Base-by-base conservation (phyloP, 2,888 invertebrate genomes). In the Brachypterus glaber region DNA sequence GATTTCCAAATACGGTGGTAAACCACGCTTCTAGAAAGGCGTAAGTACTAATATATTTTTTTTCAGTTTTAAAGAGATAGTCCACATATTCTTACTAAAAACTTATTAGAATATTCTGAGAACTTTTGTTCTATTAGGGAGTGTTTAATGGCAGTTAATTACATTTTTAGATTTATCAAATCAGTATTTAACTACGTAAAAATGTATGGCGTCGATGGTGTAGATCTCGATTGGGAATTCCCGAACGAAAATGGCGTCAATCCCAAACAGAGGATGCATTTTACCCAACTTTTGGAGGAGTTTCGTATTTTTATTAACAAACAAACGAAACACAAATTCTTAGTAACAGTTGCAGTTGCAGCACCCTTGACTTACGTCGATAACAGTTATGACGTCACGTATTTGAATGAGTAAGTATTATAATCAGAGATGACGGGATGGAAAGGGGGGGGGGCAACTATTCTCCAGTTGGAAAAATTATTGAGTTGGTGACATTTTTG, bases 171-270 rank as follows among this genome's bases (percentile, higher is more conserved):
- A 40, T 76, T 77, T 52, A 72, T 75, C 29, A 55, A 57, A 43
- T 72, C 73, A 4, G 65, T 71, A 13, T 50, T 72, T 47, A 57
- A 66, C 41, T 60, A 72, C 26, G 64, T 79, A 17, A 67, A 67
- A 41, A 63, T 66, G 16, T 71, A 72, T 44, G 66, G 66, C 24
- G 62, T 82, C 17, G 82, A 85, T 61, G 84, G 83, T 4, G 61
- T 84, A 1, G 84, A 89, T 63, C 63, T 88, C 17, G 89, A 89
- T 58, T 89, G 87, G 87, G 91, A 91, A 59, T 91, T 89, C 62
- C 90, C 90, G 2, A 79, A 74, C 54, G 58, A 66, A 18, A 43
- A 49, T 9, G 43, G 46, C 0, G 44, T 50, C n/a, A 35, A 46
- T 3, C 58, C 62, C 39, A 63, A 64, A 41, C 79, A 87, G 54